A percentile compares a stretch with the other conserved stretches of the same genome.
phyloP scores from a whole-genome alignment of 2,888 invertebrate species.

The Drosophila merina region DNA sequence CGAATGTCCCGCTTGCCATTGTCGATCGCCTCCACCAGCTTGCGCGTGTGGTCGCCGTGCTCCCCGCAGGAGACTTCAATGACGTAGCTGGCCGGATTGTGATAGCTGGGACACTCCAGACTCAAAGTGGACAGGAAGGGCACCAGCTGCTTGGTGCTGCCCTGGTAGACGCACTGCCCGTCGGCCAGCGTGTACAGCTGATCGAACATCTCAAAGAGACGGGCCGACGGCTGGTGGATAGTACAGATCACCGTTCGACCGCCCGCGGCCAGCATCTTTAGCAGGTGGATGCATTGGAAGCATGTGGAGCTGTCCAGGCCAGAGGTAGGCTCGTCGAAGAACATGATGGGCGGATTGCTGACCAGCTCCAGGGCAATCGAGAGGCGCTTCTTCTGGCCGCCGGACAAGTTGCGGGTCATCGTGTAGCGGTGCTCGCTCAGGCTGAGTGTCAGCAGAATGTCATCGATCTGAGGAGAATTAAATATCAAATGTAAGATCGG shows the following conservation, averaged over 20 bases:
- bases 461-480: slow-evolving; percentile 89
- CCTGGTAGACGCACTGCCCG: slow-evolving; percentile 97
- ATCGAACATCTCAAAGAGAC: slow-evolving; percentile 98
- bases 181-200: slow-evolving; percentile 96
- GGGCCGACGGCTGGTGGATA: slow-evolving; percentile 96
- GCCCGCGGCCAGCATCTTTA: slow-evolving; percentile 94
- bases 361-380: slow-evolving; percentile 97
- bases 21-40: slow-evolving; percentile 92
- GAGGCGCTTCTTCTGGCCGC: slow-evolving; percentile 97
- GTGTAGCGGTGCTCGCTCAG: slow-evolving; percentile 94
- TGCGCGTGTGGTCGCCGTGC: slow-evolving; percentile 95
- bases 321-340: slow-evolving; percentile 98
- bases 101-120: slow-evolving; percentile 97
- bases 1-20: slow-evolving; percentile 93
- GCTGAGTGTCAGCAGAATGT: slow-evolving; percentile 95
- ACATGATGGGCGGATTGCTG: slow-evolving; percentile 98
- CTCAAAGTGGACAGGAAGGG: slow-evolving; percentile 91
- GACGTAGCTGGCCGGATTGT: slow-evolving; percentile 98
- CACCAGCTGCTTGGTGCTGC: slow-evolving; percentile 93
- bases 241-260: slow-evolving; percentile 98
- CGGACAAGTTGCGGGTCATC: slow-evolving; percentile 95
- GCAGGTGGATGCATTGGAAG: slow-evolving; percentile 95
- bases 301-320: slow-evolving; percentile 98
- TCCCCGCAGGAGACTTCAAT: slow-evolving; percentile 99
- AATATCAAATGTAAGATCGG: background rate